Evolutionary conservation across 2,797 vertebrate genomes (phyloP).

Genomic region (Trachops cirrhosus): DNA sequence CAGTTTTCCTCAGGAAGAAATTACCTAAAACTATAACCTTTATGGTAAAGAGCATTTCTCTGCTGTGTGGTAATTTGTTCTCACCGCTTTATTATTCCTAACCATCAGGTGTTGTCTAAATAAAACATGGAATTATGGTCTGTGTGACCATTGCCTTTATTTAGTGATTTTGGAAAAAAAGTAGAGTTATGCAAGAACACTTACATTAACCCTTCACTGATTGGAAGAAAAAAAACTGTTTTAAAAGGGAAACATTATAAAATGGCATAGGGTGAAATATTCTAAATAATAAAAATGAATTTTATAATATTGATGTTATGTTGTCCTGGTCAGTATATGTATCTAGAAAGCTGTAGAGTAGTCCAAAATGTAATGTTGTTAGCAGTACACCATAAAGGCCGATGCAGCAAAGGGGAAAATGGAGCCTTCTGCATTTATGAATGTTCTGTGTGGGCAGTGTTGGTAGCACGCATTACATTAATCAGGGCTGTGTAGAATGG

Average conservation of each 20-base stretch:
- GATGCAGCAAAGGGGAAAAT: neutral
- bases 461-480: neutral
- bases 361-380: neutral
- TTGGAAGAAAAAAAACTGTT: neutral
- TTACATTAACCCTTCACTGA: conserved; percentile 6
- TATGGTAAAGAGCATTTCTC: conserved; percentile 73
- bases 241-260: conserved; percentile 20
- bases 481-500: neutral
- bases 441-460: neutral
- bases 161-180: conserved; percentile 45
- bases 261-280: conserved; percentile 32
- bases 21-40: conserved; percentile 48
- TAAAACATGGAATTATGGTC: conserved; percentile 62
- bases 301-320: conserved; percentile 6
- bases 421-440: neutral
- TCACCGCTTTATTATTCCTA: conserved; percentile 69
- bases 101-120: conserved; percentile 63
- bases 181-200: conserved; percentile 54
- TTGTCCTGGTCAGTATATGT: conserved; percentile 21
- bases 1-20: conserved; percentile 63
- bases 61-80: conserved; percentile 71
- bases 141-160: conserved; percentile 55
- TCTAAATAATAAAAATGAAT: conserved; percentile 71
- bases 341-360: neutral
- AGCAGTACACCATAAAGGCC: neutral